These are phyloP conservation scores for Coregonus suidteri DNA, from an alignment of 2,797 vertebrate genomes.

Conservation along the genomic window DNA sequence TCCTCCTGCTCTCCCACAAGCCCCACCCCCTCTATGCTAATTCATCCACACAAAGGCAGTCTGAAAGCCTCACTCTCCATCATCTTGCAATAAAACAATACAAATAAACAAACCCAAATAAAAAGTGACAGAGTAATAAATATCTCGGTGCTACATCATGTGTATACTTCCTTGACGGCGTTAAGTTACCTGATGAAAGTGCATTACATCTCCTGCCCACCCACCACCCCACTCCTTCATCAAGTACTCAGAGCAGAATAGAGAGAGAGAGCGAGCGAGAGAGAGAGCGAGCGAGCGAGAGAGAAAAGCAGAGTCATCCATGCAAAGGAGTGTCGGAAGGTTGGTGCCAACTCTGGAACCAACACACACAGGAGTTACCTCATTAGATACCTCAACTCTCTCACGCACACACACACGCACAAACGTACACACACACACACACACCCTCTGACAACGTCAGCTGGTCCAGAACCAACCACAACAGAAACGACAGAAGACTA, in stretches of 20 bases:
- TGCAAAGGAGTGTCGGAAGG: conserved; percentile 50
- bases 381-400: conserved; percentile 34
- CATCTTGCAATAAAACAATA: conserved; percentile 63
- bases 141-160: conserved; percentile 74
- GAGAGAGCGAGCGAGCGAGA: conserved; percentile 11
- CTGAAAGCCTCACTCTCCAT: conserved; percentile 33
- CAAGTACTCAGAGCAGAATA: conserved; percentile 70
- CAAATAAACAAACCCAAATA: conserved; percentile 27
- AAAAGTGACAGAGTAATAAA: conserved; percentile 75
- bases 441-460: conserved; percentile 50
- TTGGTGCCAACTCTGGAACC: conserved; percentile 57
- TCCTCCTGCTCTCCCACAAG: conserved; percentile 59
- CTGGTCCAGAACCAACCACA: conserved; percentile 55
- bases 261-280: conserved; percentile 11
- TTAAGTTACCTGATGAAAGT: conserved; percentile 76
- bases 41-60: conserved; percentile 14
- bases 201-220: conserved; percentile 59
- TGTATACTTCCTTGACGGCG: conserved; percentile 62
- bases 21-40: conserved; percentile 67
- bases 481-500: conserved; percentile 36
- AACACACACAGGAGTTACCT: conserved; percentile 41
- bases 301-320: background rate
- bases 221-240: conserved; percentile 36
- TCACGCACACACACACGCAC: conserved; percentile 1
- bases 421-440: background rate